Evolutionary conservation across 2,888 invertebrate species (phyloP).

Genomic region (Pheosia tremula): DNA sequence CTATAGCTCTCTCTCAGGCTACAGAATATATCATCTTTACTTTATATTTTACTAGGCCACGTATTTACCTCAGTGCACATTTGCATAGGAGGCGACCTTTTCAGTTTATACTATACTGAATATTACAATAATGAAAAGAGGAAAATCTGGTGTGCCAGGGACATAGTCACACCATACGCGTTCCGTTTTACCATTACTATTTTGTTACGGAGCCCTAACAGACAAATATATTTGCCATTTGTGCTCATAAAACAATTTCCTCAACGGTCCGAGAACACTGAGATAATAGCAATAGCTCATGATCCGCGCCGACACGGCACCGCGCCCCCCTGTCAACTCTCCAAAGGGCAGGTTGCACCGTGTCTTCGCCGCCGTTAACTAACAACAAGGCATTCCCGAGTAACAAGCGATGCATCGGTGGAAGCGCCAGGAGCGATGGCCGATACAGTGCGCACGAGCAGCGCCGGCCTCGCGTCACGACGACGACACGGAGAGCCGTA

Average conservation of each 20-base stretch:
- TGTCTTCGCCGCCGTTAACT: conserved; percentile 34
- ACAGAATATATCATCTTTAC: too few relatives aligned
- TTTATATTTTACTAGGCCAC: too few relatives aligned
- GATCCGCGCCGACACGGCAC: conserved; percentile 20
- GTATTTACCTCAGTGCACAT: too few relatives aligned
- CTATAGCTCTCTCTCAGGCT: too few relatives aligned
- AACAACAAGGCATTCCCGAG: conserved; percentile 40
- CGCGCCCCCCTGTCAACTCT: conserved; percentile 21
- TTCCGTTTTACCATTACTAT: too few relatives aligned
- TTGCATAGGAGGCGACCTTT: too few relatives aligned
- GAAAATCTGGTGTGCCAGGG: too few relatives aligned
- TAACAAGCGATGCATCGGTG: conserved; percentile 49
- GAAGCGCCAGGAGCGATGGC: conserved; percentile 52
- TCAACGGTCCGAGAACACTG: background rate
- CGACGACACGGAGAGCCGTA: background rate
- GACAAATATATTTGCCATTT: background rate
- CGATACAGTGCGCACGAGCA: conserved; percentile 46
- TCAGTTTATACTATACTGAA: too few relatives aligned
- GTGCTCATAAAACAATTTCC: background rate
- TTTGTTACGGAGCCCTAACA: too few relatives aligned
- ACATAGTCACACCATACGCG: too few relatives aligned
- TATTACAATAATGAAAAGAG: too few relatives aligned
- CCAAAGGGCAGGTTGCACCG: conserved; percentile 40
- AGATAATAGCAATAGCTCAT: conserved; percentile 10
- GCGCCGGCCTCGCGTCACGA: conserved; percentile 41